A percentile compares a stretch with the other conserved stretches of the same genome.
These are phyloP conservation scores for Lepidurus couesii DNA, from an alignment of 1,140 invertebrate species.

Conservation along the genomic window DNA sequence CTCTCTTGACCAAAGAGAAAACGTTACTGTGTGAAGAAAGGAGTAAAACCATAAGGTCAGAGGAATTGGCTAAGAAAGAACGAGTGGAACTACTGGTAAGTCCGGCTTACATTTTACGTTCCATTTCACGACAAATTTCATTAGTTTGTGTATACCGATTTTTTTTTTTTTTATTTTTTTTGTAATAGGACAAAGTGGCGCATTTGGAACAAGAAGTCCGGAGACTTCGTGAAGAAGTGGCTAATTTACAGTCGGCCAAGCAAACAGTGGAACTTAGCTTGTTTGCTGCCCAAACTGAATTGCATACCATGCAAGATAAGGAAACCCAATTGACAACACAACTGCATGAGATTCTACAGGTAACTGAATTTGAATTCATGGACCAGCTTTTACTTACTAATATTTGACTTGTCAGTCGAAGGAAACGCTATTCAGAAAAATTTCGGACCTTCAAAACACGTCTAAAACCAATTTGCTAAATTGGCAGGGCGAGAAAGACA, in stretches of 20 bases:
- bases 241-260: not conserved
- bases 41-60: not conserved
- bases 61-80: not conserved
- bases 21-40: not conserved
- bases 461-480: not conserved
- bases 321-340: not conserved
- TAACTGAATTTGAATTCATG: not conserved
- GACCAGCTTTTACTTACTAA: not conserved
- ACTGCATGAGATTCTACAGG: not conserved
- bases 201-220: not conserved
- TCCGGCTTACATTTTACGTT: not conserved
- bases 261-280: slow-evolving; percentile 6
- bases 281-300: not conserved
- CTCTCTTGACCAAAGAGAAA: not conserved
- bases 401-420: not conserved
- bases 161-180: not conserved
- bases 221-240: slow-evolving; percentile 2
- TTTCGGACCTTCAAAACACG: not conserved
- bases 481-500: slow-evolving; percentile 3
- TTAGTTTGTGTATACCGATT: not conserved
- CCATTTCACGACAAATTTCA: not conserved
- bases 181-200: not conserved
- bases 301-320: not conserved
- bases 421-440: not conserved
- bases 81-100: not conserved